phyloP scores from a whole-genome alignment of 2,113 vertebrate genomes.

The Tauraco erythrolophus region DNA sequence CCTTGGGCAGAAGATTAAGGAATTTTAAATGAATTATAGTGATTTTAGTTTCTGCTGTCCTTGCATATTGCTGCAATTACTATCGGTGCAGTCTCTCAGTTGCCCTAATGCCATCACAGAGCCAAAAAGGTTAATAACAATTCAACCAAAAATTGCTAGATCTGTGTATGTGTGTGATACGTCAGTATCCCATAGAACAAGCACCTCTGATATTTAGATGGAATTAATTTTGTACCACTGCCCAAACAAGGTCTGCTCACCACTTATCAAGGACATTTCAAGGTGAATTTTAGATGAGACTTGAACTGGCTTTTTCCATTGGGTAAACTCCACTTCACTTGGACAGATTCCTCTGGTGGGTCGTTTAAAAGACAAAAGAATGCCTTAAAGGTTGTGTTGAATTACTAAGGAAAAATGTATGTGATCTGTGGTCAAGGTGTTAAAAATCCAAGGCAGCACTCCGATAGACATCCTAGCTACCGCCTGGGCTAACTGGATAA shows the following conservation, averaged over 20 bases:
- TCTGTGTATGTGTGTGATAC: not conserved
- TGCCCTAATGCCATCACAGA: not conserved
- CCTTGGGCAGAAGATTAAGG: not conserved
- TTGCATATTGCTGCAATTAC: constrained; percentile 1
- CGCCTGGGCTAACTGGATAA: not conserved
- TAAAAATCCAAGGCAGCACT: not conserved
- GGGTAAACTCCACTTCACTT: not conserved
- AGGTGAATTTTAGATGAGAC: not conserved
- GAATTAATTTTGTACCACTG: not conserved
- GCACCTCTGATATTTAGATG: not conserved
- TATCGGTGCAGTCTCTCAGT: not conserved
- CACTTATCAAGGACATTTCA: not conserved
- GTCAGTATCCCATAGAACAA: not conserved
- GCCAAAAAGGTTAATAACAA: not conserved
- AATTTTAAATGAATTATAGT: not conserved
- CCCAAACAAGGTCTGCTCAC: not conserved
- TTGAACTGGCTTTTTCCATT: not conserved
- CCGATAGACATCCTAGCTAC: not conserved
- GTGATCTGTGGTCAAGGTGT: not conserved
- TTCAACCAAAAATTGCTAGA: not conserved
- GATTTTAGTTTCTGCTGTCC: constrained; percentile 14
- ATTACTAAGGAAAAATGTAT: not conserved
- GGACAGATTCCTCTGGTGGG: not conserved
- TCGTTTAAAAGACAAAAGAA: not conserved
- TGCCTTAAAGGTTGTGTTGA: not conserved